Evolutionary conservation across 2,113 vertebrate genomes (phyloP).

Genomic region (Malurus alboscapulatus): DNA sequence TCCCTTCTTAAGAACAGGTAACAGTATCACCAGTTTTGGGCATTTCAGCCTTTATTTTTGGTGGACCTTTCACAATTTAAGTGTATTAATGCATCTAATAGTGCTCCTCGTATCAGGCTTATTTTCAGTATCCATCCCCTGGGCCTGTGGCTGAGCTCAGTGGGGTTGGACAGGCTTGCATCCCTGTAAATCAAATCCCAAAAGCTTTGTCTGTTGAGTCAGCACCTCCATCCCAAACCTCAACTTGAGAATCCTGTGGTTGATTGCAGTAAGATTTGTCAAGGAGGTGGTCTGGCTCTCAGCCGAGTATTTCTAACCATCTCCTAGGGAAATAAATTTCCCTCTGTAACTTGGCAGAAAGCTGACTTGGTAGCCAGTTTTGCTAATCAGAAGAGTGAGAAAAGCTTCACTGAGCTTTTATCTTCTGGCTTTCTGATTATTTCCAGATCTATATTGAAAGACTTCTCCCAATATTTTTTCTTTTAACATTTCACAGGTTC

Average conservation of each 20-base stretch:
- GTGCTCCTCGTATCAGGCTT: neutral
- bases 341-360: neutral
- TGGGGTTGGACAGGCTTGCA: neutral
- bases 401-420: neutral
- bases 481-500: neutral
- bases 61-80: neutral
- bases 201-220: neutral
- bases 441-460: neutral
- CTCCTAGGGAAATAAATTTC: neutral
- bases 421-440: neutral
- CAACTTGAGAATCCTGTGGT: neutral
- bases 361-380: neutral
- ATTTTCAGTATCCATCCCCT: neutral
- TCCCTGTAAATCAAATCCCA: neutral
- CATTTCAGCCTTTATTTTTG: neutral
- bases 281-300: neutral
- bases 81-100: fast-evolving
- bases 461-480: neutral
- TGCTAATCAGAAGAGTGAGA: neutral
- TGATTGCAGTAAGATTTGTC: neutral
- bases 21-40: no score
- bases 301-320: neutral
- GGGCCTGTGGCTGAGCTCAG: neutral
- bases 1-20: neutral
- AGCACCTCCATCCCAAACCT: neutral